These are phyloP conservation scores for Cynoglossus semilaevis DNA, from an alignment of 2,113 vertebrate genomes.

Conservation along the genomic window DNA sequence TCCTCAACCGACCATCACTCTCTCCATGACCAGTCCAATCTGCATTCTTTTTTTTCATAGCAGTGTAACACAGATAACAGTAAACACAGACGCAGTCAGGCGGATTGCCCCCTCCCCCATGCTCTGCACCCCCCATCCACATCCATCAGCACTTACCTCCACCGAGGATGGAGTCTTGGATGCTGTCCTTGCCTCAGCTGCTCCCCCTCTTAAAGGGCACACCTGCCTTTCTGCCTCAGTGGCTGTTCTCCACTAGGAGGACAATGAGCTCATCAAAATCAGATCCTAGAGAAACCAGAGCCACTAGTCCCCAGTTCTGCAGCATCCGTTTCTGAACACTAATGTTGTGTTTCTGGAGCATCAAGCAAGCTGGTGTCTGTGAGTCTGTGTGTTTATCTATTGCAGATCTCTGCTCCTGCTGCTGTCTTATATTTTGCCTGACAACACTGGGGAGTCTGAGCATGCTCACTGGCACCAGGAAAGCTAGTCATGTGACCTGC, in stretches of 20 bases:
- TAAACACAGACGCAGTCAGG: slow-evolving; percentile 57
- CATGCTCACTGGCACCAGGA: slow-evolving; percentile 75
- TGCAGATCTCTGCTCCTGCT: slow-evolving; percentile 74
- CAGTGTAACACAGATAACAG: slow-evolving; percentile 57
- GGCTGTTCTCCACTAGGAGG: slow-evolving; percentile 45
- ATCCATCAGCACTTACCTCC: slow-evolving; percentile 69
- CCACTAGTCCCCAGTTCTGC: slow-evolving; percentile 9
- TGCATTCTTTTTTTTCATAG: slow-evolving; percentile 36
- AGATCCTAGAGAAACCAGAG: slow-evolving; percentile 5
- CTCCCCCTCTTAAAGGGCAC: slow-evolving; percentile 68
- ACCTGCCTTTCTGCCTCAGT: slow-evolving; percentile 45
- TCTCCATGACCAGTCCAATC: background rate
- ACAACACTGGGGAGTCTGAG: slow-evolving; percentile 78
- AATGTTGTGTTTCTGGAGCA: slow-evolving; percentile 23
- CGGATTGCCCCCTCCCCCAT: slow-evolving; percentile 53
- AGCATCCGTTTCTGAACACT: slow-evolving; percentile 16
- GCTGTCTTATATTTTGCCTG: slow-evolving; percentile 80
- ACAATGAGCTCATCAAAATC: slow-evolving; percentile 36
- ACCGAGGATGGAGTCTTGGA: slow-evolving; percentile 68
- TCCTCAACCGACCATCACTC: slow-evolving; percentile 4
- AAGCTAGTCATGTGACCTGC: slow-evolving; percentile 75
- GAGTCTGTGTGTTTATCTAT: slow-evolving; percentile 75
- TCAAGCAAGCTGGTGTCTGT: slow-evolving; percentile 47
- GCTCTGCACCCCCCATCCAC: slow-evolving; percentile 27
- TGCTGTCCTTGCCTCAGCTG: slow-evolving; percentile 70